phyloP scores from a whole-genome alignment of 2,888 invertebrate species.

The Embidobia sp. region DNA sequence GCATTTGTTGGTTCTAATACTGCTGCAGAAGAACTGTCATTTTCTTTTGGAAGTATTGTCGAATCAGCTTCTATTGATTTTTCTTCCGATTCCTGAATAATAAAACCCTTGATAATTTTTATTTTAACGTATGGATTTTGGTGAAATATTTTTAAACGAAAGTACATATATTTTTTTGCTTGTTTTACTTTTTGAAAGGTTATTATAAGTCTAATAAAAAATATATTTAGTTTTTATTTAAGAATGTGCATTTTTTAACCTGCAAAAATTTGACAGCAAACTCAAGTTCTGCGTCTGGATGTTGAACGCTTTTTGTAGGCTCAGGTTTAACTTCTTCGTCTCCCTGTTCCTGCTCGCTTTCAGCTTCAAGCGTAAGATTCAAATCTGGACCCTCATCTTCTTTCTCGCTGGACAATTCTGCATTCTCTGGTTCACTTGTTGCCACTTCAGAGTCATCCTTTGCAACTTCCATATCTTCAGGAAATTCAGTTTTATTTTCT shows the following conservation, averaged over 20 bases:
- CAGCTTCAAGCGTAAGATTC: constrained; percentile 37
- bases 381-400: constrained; percentile 48
- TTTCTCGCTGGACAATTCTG: constrained; percentile 15
- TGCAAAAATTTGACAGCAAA: constrained; percentile 78
- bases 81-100: constrained; percentile 32
- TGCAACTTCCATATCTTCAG: neutral
- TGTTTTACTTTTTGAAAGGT: neutral
- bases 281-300: constrained; percentile 74
- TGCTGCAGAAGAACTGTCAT: neutral
- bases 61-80: constrained; percentile 46
- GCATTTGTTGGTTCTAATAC: constrained; percentile 60
- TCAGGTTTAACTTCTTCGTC: constrained; percentile 11
- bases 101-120: neutral
- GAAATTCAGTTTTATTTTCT: neutral
- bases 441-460: neutral
- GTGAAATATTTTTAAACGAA: too few relatives aligned
- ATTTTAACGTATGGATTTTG: too few relatives aligned
- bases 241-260: too few relatives aligned
- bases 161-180: neutral
- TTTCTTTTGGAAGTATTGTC: constrained; percentile 19
- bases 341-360: constrained; percentile 20
- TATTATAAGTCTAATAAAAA: too few relatives aligned
- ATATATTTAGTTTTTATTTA: too few relatives aligned
- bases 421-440: constrained; percentile 5
- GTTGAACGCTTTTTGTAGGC: constrained; percentile 51